A percentile compares a stretch with the other conserved stretches of the same genome.
These are phyloP conservation scores for Bedellia somnulentella DNA, from an alignment of 2,888 invertebrate species.

Conservation along the genomic window DNA sequence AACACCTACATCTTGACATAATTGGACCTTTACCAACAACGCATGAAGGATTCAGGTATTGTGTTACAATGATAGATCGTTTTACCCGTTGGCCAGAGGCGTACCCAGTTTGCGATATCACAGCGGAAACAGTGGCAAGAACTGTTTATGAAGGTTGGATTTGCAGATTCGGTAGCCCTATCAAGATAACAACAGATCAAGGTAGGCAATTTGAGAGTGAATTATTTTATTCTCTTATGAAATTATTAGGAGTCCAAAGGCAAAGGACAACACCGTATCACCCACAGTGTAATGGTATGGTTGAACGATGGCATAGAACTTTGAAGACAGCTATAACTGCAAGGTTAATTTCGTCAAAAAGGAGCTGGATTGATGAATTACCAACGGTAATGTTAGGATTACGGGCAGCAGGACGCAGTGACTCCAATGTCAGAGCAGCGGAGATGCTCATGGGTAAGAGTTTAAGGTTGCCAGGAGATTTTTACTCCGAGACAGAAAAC, in stretches of 20 bases:
- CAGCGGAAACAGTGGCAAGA: conserved; percentile 15
- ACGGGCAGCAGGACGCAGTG: not conserved
- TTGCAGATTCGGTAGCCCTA: conserved; percentile 8
- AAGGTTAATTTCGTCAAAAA: not conserved
- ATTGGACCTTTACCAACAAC: conserved; percentile 11
- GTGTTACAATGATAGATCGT: conserved; percentile 10
- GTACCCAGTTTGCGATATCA: conserved; percentile 7
- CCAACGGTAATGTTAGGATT: not conserved
- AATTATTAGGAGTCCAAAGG: not conserved
- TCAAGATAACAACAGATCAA: conserved; percentile 8
- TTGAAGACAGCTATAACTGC: not conserved
- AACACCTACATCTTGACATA: conserved; percentile 1
- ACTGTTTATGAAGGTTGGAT: conserved; percentile 11
- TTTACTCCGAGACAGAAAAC: not conserved
- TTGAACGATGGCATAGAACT: not conserved
- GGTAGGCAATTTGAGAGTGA: conserved; percentile 8
- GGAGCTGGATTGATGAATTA: not conserved
- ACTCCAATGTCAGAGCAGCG: not conserved
- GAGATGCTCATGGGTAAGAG: not conserved
- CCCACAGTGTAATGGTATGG: not conserved
- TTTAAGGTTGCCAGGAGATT: too few relatives aligned
- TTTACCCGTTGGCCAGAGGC: conserved; percentile 10
- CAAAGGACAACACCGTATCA: not conserved
- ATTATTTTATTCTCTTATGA: not conserved
- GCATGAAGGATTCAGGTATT: conserved; percentile 9